Base-by-base conservation (phyloP, 1,140 invertebrate genomes). In the Calliopsis andreniformis region DNA sequence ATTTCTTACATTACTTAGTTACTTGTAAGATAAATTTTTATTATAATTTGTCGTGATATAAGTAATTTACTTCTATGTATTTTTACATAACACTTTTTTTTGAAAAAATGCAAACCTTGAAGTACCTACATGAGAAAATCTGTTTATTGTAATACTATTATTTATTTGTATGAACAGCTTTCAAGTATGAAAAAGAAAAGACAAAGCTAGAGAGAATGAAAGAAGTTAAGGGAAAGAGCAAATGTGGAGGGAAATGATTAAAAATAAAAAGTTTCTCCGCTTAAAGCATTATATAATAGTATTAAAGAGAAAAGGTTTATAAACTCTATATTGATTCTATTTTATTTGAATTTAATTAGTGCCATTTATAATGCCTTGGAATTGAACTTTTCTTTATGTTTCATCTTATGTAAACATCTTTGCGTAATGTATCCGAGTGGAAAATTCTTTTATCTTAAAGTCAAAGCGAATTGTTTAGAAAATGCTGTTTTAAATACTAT, bases 61-160 rank as follows among this genome's bases (percentile, higher is more conserved):
- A n/a, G n/a, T n/a, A n/a, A n/a, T n/a, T n/a, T n/a, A n/a, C n/a
- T n/a, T n/a, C n/a, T n/a, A n/a, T n/a, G n/a, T n/a, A n/a, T n/a
- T n/a, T n/a, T n/a, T n/a, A n/a, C n/a, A n/a, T n/a, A n/a, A n/a
- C n/a, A n/a, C n/a, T n/a, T n/a, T n/a, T n/a, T n/a, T n/a, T n/a
- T n/a, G n/a, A n/a, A n/a, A n/a, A n/a, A n/a, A n/a, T n/a, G 43
- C 64, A 49, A 77, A 71, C 68, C 30, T 47, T 53, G 53, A 35
- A 75, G 39, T 75, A 79, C 62, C 58, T 81, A 81, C 6, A 14
- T 75, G 30, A 47, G 18, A 39, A 12, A 25, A 35, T 25, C 18
- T 35, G 16, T 25, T 42, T 16, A 23, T 28, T 3, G 23, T 42
- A 10, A 18, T 23, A 28, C 7, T 68, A 20, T 55, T 0, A n/a